Base-by-base conservation (phyloP, 2,888 invertebrate genomes). In the Tetrapedia diversipes region DNA sequence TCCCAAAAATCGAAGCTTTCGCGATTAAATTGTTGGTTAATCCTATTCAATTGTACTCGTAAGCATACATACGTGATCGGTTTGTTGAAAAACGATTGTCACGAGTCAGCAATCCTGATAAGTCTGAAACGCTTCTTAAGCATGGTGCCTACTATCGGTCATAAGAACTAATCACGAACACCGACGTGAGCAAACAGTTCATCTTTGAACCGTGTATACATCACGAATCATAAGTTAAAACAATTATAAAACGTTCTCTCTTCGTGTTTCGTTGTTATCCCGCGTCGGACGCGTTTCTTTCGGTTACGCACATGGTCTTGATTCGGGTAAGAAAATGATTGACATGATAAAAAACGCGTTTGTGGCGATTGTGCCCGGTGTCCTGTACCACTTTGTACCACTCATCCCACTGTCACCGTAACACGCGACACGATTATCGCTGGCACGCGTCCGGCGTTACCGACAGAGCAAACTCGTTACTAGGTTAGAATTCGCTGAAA, bases 401-500 rank as follows among this genome's bases (percentile, higher is more conserved):
- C 73, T 81, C 83, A 81, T 80, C 77, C 82, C 83, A 81, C 81
- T 80, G 73, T 83, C 79, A 83, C 67, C 73, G 70, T 74, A 77
- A 75, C 84, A 84, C 85, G 84, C 83, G 84, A 79, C 83, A 85
- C 83, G 79, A 77, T 82, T 77, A 77, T 81, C 77, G 77, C 73
- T 78, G 78, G 82, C 84, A 85, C 85, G 84, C 84, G 84, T 85
- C 75, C 85, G 74, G 85, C 64, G 78, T 84, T 84, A 84, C 84
- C 84, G 85, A 85, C 85, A 63, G 85, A 81, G 84, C 68, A 83
- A 81, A 82, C 79, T 76, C 82, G 80, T 85, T 82, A 83, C 86
- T 83, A 83, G 85, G 85, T 85, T 85, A 85, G 85, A 83, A 85
- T 86, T 70, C 77, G 80, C 77, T 82, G 83, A 85, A 83, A 85